These are phyloP conservation scores for Teinopalpus imperialis DNA, from an alignment of 2,888 invertebrate species.

Conservation along the genomic window DNA sequence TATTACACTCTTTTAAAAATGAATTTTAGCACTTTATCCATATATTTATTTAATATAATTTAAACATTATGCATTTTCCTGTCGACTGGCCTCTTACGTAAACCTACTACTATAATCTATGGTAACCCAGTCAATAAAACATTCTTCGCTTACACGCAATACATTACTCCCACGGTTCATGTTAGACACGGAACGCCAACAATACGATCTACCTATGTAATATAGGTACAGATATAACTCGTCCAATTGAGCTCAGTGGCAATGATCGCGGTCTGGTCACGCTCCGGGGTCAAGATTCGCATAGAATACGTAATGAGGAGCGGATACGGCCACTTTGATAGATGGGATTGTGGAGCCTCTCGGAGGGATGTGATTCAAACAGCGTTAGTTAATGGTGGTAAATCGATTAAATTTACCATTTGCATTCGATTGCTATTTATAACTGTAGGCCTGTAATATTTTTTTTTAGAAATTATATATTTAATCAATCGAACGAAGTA, in stretches of 20 bases:
- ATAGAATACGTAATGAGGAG: constrained; percentile 43
- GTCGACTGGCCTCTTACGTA: too few relatives aligned
- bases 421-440: not conserved
- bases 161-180: constrained; percentile 28
- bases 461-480: too few relatives aligned
- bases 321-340: constrained; percentile 6
- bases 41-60: too few relatives aligned
- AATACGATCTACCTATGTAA: constrained; percentile 27
- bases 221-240: constrained; percentile 37
- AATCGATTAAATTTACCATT: not conserved
- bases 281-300: constrained; percentile 70
- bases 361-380: constrained; percentile 2
- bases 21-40: too few relatives aligned
- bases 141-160: constrained; percentile 17
- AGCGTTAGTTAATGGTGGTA: not conserved
- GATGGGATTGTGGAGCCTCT: constrained; percentile 6
- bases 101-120: too few relatives aligned
- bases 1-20: too few relatives aligned
- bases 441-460: too few relatives aligned
- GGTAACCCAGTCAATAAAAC: not conserved
- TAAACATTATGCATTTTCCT: too few relatives aligned
- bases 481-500: too few relatives aligned
- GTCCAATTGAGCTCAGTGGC: constrained; percentile 71
- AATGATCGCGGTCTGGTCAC: constrained; percentile 72
- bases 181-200: constrained; percentile 26